These are phyloP conservation scores for Palythoa grandiflora DNA, from an alignment of 92 coral and sea anemone species.

Conservation along the genomic window DNA sequence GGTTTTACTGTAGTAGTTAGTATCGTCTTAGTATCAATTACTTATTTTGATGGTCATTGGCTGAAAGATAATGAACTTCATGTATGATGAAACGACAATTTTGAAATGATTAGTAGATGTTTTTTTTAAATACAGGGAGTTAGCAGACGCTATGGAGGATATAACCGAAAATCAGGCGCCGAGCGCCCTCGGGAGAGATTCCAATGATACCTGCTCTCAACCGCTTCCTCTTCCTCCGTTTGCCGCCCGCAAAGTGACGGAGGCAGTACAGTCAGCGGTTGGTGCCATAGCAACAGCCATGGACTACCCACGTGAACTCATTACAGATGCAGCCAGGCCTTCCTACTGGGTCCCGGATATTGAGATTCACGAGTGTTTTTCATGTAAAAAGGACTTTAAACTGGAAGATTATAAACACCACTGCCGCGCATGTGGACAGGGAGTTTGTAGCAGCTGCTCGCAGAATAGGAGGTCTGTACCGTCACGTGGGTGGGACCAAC, in stretches of 20 bases:
- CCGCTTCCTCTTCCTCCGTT: conserved; percentile 75
- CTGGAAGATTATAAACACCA: conserved; percentile 86
- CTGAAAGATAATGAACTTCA: too few species aligned
- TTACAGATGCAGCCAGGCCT: conserved; percentile 98
- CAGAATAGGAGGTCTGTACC: conserved; percentile 82
- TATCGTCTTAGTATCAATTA: too few species aligned
- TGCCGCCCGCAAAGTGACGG: conserved; percentile 93
- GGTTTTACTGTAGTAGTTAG: too few species aligned
- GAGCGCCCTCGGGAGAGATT: conserved; percentile 45
- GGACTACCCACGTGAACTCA: conserved; percentile 86
- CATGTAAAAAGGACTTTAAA: conserved; percentile 83
- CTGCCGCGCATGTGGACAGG: conserved; percentile 98
- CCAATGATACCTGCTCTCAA: not conserved
- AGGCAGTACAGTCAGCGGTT: conserved; percentile 91
- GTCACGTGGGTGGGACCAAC: conserved; percentile 97
- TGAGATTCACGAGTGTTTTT: conserved; percentile 78
- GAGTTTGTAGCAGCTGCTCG: conserved; percentile 91
- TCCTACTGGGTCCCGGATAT: conserved; percentile 97
- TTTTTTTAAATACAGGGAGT: conserved; percentile 59
- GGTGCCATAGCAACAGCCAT: conserved; percentile 83
- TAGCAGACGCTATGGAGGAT: conserved; percentile 88
- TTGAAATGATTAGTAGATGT: not conserved
- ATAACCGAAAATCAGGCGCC: conserved; percentile 47
- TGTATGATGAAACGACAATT: too few species aligned
- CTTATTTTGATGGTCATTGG: too few species aligned